Evolutionary conservation across 2,888 invertebrate species (phyloP).

Genomic region (Lasioglossum marginatum): DNA sequence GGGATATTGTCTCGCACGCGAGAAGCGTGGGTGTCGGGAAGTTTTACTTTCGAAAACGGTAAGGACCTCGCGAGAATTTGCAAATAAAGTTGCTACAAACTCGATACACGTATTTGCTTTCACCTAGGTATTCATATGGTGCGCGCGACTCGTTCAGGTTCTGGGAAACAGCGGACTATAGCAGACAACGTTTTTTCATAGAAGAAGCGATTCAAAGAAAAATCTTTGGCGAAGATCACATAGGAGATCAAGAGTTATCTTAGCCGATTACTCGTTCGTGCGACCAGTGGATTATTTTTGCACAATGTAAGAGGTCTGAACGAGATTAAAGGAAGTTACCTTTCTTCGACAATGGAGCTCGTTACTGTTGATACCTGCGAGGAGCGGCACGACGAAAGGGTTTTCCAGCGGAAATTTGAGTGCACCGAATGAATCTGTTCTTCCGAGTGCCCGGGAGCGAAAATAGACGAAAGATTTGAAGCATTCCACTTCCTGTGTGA

Average conservation of each 20-base stretch:
- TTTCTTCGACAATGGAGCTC: neutral
- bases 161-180: neutral
- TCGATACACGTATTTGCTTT: constrained; percentile 47
- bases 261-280: neutral
- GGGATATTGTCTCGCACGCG: constrained; percentile 25
- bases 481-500: constrained; percentile 45
- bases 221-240: neutral
- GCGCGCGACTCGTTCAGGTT: neutral
- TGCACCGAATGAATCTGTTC: constrained; percentile 52
- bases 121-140: neutral
- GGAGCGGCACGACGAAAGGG: constrained; percentile 17
- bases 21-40: neutral
- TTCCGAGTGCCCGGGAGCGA: constrained; percentile 40
- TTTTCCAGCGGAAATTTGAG: constrained; percentile 47
- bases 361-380: constrained; percentile 6
- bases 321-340: constrained; percentile 34
- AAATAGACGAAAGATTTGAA: constrained; percentile 55
- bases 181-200: neutral
- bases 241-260: constrained; percentile 6
- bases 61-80: constrained; percentile 12
- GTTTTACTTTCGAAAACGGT: constrained; percentile 7
- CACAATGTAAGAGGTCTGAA: constrained; percentile 2
- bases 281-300: neutral
- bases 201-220: no score
- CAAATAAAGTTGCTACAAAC: constrained; percentile 29